phyloP scores from a whole-genome alignment of 2,888 invertebrate genomes.

The Lissocephala sabroskyi region DNA sequence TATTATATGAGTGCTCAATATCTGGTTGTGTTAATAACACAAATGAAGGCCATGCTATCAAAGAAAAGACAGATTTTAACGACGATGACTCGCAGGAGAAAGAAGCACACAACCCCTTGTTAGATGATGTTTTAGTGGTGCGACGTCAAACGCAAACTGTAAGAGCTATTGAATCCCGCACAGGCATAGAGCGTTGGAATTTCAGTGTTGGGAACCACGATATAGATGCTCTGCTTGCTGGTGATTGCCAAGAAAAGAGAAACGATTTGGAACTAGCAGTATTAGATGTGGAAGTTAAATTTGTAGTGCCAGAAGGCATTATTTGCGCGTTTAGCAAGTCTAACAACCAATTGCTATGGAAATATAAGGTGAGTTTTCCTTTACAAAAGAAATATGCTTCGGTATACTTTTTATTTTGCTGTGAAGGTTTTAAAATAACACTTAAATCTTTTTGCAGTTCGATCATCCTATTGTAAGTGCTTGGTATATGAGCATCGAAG shows the following conservation, averaged over 20 bases:
- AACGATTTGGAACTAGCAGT: slow-evolving; percentile 64
- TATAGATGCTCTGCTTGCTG: slow-evolving; percentile 76
- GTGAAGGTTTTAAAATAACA: too few species aligned
- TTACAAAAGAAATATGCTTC: too few species aligned
- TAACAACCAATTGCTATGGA: slow-evolving; percentile 79
- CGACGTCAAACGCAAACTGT: slow-evolving; percentile 89
- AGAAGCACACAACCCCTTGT: slow-evolving; percentile 58
- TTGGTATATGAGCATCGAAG: slow-evolving; percentile 83
- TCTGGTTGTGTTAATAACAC: slow-evolving; percentile 82
- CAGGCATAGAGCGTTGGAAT: slow-evolving; percentile 94
- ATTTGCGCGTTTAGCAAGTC: slow-evolving; percentile 79
- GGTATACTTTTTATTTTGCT: not conserved
- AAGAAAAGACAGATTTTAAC: slow-evolving; percentile 22
- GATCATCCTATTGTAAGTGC: slow-evolving; percentile 88
- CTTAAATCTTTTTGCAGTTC: slow-evolving; percentile 74
- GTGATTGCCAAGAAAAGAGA: slow-evolving; percentile 73
- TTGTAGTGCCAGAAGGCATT: slow-evolving; percentile 82
- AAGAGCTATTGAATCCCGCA: slow-evolving; percentile 89
- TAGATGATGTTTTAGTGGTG: slow-evolving; percentile 81
- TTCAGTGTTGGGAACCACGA: slow-evolving; percentile 95
- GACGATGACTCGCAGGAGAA: slow-evolving; percentile 34
- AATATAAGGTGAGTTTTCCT: slow-evolving; percentile 77
- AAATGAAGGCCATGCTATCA: slow-evolving; percentile 67
- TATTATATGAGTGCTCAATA: slow-evolving; percentile 85
- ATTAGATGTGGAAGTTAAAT: slow-evolving; percentile 76